Evolutionary conservation across 2,888 invertebrate species (phyloP).

Genomic region (Diplolepis rosae): DNA sequence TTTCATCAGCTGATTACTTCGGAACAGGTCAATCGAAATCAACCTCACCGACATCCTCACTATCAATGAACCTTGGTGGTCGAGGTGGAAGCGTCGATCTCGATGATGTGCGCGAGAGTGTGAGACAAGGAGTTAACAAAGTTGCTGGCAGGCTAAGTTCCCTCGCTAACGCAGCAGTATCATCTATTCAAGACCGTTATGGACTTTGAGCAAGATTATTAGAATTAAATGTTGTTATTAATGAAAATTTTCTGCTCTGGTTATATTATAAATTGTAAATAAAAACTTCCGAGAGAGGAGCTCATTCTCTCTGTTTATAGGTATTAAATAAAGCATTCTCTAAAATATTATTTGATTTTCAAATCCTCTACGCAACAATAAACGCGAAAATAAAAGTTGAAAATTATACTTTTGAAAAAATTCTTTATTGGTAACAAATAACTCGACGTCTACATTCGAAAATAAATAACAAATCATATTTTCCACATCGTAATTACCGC

Average conservation of each 20-base stretch:
- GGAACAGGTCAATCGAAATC: constrained; percentile 76
- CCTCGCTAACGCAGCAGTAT: constrained; percentile 94
- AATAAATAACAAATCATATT: background rate
- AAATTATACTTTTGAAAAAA: background rate
- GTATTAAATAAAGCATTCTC: constrained; percentile 12
- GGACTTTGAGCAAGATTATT: constrained; percentile 61
- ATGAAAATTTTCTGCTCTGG: constrained; percentile 56
- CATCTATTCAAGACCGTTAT: constrained; percentile 86
- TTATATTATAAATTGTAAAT: constrained; percentile 66
- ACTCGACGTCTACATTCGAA: background rate
- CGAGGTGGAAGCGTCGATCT: constrained; percentile 79
- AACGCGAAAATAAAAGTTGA: background rate
- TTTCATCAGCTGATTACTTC: constrained; percentile 98
- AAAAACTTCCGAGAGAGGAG: constrained; percentile 59
- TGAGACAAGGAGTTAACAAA: constrained; percentile 96
- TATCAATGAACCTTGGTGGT: constrained; percentile 63
- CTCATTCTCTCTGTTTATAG: constrained; percentile 10
- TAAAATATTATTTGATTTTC: constrained; percentile 7
- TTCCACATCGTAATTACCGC: background rate
- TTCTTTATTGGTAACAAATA: background rate
- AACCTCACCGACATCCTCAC: constrained; percentile 63
- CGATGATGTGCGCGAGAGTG: constrained; percentile 97
- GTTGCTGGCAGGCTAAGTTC: constrained; percentile 98
- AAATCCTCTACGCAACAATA: no score
- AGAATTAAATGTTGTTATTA: constrained; percentile 56